phyloP scores from a whole-genome alignment of 2,113 vertebrate species.

The Sylvia atricapilla region DNA sequence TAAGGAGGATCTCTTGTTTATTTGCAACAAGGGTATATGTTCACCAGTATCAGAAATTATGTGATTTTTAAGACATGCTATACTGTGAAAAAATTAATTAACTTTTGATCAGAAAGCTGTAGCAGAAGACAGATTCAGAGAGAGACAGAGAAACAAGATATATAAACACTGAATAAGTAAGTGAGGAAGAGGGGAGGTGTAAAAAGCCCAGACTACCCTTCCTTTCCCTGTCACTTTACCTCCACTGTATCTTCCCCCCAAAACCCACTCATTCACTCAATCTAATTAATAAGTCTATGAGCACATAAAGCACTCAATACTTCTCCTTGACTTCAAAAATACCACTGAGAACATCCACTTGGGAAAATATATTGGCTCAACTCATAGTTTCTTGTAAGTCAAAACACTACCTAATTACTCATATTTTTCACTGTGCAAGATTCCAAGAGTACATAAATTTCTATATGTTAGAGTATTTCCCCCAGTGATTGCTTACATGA shows the following conservation, averaged over 20 bases:
- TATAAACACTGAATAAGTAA: not conserved
- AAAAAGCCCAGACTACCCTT: not conserved
- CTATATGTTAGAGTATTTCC: not conserved
- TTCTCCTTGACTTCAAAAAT: not conserved
- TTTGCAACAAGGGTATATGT: not conserved
- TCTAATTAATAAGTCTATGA: not conserved
- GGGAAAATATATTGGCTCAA: not conserved
- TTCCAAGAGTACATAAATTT: not conserved
- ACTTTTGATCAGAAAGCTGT: not conserved
- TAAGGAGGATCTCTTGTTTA: not conserved
- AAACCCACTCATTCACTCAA: not conserved
- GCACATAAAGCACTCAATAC: not conserved
- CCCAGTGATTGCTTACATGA: not conserved
- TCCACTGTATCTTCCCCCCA: rapidly evolving
- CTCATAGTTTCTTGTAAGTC: not conserved
- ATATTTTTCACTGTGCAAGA: not conserved
- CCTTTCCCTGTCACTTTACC: not conserved
- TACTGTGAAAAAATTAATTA: not conserved
- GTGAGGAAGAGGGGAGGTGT: not conserved
- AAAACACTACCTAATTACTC: not conserved
- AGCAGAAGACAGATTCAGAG: not conserved
- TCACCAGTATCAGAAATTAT: not conserved
- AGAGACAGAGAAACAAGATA: not conserved
- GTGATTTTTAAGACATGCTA: not conserved
- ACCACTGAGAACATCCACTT: not conserved